Conservation (phyloP, 2,888 invertebrate species). For the Drosophila sordidula region DNA sequence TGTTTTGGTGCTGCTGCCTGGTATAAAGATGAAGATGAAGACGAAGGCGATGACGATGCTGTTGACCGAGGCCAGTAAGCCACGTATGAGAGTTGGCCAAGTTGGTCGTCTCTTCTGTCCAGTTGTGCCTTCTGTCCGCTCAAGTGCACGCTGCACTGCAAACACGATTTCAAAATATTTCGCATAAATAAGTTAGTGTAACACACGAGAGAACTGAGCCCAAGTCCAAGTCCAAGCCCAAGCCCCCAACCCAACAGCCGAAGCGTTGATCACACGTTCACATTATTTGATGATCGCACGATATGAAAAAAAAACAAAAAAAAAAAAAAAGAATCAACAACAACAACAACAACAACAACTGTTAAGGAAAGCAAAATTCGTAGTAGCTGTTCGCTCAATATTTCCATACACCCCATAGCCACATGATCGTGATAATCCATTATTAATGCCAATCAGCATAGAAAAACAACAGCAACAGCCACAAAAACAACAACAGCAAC, state of each 20-base stretch:
- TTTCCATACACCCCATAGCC: constrained; percentile 77
- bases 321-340: constrained; percentile 19
- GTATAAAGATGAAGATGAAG: constrained; percentile 45
- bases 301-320: constrained; percentile 67
- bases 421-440: constrained; percentile 85
- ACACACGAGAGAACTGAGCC: constrained; percentile 69
- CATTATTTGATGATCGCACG: constrained; percentile 84
- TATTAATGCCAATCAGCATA: constrained; percentile 86
- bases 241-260: constrained; percentile 40
- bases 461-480: constrained; percentile 51
- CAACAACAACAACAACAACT: constrained; percentile 28
- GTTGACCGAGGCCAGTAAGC: constrained; percentile 51
- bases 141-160: constrained; percentile 76
- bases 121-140: constrained; percentile 49
- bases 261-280: constrained; percentile 83
- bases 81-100: constrained; percentile 57
- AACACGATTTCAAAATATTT: constrained; percentile 83
- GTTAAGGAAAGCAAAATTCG: constrained; percentile 57
- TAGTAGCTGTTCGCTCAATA: constrained; percentile 70
- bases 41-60: constrained; percentile 56
- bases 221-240: constrained; percentile 19
- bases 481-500: constrained; percentile 32
- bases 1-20: constrained; percentile 55
- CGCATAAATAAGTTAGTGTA: constrained; percentile 85
- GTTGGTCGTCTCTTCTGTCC: constrained; percentile 37